phyloP scores from a whole-genome alignment of 2,888 invertebrate species.

The Hirtodrosophila trivittata region DNA sequence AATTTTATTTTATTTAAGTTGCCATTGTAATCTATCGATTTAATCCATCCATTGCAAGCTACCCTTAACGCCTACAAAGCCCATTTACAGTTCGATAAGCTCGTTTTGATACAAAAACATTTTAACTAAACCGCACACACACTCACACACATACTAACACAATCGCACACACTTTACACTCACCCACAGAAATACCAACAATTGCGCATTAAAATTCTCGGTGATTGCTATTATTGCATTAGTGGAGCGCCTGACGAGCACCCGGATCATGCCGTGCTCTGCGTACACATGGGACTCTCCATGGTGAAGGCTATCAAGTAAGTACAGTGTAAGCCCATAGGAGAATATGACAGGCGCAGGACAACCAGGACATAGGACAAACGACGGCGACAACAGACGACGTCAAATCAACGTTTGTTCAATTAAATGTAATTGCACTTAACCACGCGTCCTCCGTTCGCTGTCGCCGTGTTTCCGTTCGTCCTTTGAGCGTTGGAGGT shows the following conservation, averaged over 20 bases:
- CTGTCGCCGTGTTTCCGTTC: no score
- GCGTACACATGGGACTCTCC: conserved; percentile 97
- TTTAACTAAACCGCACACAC: conserved; percentile 18
- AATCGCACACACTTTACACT: neutral
- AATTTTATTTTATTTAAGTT: conserved; percentile 1
- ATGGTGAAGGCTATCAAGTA: conserved; percentile 99
- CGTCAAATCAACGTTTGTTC: conserved; percentile 73
- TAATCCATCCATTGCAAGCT: neutral
- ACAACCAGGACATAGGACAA: conserved; percentile 12
- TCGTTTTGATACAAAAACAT: conserved; percentile 21
- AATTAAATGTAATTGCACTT: conserved; percentile 75
- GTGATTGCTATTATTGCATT: conserved; percentile 99
- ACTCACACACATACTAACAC: conserved; percentile 2
- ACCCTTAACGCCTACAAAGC: neutral
- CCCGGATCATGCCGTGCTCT: conserved; percentile 95
- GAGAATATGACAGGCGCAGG: conserved; percentile 11
- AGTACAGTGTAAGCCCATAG: conserved; percentile 81
- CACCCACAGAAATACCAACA: conserved; percentile 93
- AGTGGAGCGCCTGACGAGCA: conserved; percentile 96
- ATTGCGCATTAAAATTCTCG: conserved; percentile 96
- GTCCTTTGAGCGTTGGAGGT: conserved; percentile 1
- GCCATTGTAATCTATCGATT: neutral
- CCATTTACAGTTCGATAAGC: conserved; percentile 35
- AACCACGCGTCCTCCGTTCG: conserved; percentile 52
- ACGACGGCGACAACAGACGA: conserved; percentile 39